A percentile compares a stretch with the other conserved stretches of the same genome.
Conservation (phyloP, 2,113 vertebrate species). For the Ranitomeya imitator region DNA sequence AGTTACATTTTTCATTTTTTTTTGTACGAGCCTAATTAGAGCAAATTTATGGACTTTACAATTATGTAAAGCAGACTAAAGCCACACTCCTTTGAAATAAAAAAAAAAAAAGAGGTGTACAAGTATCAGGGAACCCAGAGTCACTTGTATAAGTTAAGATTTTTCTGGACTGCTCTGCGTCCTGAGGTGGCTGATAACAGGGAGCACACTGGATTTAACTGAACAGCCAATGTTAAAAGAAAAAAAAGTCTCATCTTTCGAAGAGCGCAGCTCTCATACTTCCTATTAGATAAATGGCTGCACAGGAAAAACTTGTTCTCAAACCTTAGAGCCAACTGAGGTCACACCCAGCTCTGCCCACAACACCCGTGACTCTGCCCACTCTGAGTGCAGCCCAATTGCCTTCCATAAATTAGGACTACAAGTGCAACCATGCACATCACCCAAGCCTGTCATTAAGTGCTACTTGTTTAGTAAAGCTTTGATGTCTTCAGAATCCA, state of each 20-base stretch:
- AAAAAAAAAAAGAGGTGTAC: too few species aligned
- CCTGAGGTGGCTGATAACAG: neutral
- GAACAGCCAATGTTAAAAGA: neutral
- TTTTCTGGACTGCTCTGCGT: neutral
- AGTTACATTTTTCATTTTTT: too few species aligned
- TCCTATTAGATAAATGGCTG: neutral
- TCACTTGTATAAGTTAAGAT: too few species aligned
- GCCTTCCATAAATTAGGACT: neutral
- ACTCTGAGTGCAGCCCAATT: neutral
- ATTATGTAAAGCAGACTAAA: too few species aligned
- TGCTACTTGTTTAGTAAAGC: neutral
- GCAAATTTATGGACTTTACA: too few species aligned
- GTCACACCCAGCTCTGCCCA: neutral
- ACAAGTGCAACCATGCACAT: neutral
- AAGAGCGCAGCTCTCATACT: neutral
- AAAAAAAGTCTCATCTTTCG: neutral
- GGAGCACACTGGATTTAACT: neutral
- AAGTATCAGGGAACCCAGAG: neutral
- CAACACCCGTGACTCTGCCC: too few species aligned
- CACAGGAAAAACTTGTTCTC: conserved; percentile 20
- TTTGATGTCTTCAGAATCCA: neutral
- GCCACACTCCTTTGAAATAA: too few species aligned
- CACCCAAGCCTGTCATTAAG: too few species aligned
- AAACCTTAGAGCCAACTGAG: neutral
- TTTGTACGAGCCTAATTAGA: too few species aligned